Conservation (phyloP, 2,797 vertebrate genomes). For the Dendrocincla tyrannina region DNA sequence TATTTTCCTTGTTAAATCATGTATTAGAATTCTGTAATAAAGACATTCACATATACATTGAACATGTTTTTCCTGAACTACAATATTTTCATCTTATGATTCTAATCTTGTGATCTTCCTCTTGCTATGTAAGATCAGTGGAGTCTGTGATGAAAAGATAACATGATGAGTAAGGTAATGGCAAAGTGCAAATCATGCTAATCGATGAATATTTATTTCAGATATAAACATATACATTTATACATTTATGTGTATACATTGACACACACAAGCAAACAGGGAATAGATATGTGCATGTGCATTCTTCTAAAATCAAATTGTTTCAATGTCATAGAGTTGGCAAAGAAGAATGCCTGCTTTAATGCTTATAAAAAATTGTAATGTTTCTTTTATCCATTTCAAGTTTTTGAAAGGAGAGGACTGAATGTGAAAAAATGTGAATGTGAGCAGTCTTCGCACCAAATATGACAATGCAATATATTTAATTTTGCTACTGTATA, state of each 20-base stretch:
- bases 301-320: not conserved
- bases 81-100: not conserved
- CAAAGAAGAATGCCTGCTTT: not conserved
- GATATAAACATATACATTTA: not conserved
- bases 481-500: not conserved
- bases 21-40: not conserved
- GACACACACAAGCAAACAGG: not conserved
- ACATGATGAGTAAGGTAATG: not conserved
- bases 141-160: not conserved
- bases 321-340: not conserved
- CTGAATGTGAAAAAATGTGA: not conserved
- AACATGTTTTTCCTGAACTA: not conserved
- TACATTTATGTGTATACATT: not conserved
- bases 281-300: not conserved
- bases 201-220: not conserved
- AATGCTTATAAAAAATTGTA: not conserved
- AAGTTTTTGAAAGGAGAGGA: not conserved
- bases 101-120: not conserved
- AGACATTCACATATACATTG: not conserved
- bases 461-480: not conserved
- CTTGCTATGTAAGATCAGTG: not conserved
- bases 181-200: not conserved
- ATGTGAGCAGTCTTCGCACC: not conserved
- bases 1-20: not conserved
- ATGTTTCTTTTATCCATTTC: not conserved